Evolutionary conservation across 2,113 vertebrate species (phyloP).

Genomic region (Echinops telfairi): DNA sequence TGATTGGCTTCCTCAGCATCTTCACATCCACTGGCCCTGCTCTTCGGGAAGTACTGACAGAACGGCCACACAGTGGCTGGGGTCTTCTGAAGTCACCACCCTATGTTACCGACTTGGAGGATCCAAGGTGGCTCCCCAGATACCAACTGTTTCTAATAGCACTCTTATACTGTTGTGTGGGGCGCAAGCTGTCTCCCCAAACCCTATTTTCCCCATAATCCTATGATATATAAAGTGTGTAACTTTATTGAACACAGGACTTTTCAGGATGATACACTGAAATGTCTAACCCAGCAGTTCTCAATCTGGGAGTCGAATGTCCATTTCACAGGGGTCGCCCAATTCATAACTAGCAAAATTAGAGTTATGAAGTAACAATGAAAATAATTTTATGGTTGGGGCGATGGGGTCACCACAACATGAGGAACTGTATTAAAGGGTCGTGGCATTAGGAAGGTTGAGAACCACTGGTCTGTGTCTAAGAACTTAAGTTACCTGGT

Average conservation of each 20-base stretch:
- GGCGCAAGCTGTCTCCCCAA: neutral
- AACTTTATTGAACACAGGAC: neutral
- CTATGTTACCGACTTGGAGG: neutral
- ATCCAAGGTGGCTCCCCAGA: neutral
- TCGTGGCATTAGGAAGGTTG: no score
- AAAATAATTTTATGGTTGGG: no score
- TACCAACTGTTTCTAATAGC: neutral
- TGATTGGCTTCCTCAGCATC: neutral
- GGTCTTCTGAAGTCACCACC: neutral
- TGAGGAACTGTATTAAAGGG: no score
- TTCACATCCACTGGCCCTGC: neutral
- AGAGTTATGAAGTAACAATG: no score
- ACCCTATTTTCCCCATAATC: constrained; percentile 18
- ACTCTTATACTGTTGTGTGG: neutral
- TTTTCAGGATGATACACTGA: constrained; percentile 1
- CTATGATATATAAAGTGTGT: neutral
- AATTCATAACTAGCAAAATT: no score
- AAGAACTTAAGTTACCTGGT: constrained; percentile 53
- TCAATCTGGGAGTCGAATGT: no score
- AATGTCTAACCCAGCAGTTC: neutral
- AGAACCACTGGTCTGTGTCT: neutral
- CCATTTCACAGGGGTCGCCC: no score
- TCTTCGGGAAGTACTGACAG: no score
- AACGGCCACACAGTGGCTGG: neutral
- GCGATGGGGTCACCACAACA: no score